Evolutionary conservation across 2,888 invertebrate species (phyloP).

Genomic region (Leptinotarsa haldemani): DNA sequence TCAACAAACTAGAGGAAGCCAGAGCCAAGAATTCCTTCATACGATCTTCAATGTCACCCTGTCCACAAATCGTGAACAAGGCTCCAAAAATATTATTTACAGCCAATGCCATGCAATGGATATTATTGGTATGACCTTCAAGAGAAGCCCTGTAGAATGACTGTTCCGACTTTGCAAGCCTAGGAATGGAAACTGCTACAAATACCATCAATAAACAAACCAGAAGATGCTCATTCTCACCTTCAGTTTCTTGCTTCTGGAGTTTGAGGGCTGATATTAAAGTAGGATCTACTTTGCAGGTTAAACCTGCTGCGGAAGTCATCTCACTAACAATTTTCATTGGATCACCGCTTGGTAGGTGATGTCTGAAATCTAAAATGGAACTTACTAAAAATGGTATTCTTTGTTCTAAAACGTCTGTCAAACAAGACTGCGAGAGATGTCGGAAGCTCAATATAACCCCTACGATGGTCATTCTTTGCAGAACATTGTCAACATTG

Average conservation of each 20-base stretch:
- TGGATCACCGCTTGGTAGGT: conserved; percentile 89
- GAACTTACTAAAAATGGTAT: conserved; percentile 97
- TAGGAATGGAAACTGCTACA: conserved; percentile 96
- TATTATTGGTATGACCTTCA: conserved; percentile 98
- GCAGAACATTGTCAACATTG: conserved; percentile 94
- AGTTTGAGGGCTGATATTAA: conserved; percentile 89
- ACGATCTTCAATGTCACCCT: conserved; percentile 95
- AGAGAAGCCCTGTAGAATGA: conserved; percentile 89
- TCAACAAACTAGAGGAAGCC: conserved; percentile 93
- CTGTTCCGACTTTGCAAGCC: conserved; percentile 89
- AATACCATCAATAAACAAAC: conserved; percentile 98
- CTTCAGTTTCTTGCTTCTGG: conserved; percentile 86
- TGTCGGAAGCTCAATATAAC: conserved; percentile 96
- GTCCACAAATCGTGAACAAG: conserved; percentile 94
- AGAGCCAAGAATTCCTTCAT: conserved; percentile 96
- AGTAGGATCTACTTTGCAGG: conserved; percentile 95
- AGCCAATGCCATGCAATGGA: conserved; percentile 97
- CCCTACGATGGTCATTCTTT: conserved; percentile 97
- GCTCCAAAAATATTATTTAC: conserved; percentile 97
- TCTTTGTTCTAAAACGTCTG: conserved; percentile 92
- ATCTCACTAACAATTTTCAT: conserved; percentile 95
- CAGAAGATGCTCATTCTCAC: conserved; percentile 86
- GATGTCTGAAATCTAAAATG: conserved; percentile 93
- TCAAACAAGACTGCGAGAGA: conserved; percentile 91
- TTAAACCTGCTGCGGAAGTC: conserved; percentile 95